Percentiles rank a stretch among this genome's conserved stretches.
Conservation (phyloP, 2,888 invertebrate species). For the Agonum fuliginosum region DNA sequence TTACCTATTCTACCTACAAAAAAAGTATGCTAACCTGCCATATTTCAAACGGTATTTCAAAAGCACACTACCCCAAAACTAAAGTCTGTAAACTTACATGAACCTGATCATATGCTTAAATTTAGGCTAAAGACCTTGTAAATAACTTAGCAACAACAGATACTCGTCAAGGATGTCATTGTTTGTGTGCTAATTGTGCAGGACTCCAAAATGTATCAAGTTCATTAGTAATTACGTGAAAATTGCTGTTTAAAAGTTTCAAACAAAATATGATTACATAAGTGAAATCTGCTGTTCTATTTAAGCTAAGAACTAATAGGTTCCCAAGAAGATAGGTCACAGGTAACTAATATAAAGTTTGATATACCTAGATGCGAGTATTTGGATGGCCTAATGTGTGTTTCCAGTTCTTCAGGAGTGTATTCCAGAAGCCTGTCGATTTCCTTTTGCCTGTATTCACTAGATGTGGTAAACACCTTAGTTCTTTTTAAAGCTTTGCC, state of each 20-base stretch:
- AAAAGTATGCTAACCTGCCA: neutral
- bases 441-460: conserved; percentile 65
- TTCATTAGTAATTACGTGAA: conserved; percentile 14
- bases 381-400: conserved; percentile 66
- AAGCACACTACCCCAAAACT: too few relatives aligned
- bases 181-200: conserved; percentile 31
- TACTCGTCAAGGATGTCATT: conserved; percentile 26
- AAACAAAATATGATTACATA: conserved; percentile 32
- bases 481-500: conserved; percentile 71
- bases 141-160: conserved; percentile 40
- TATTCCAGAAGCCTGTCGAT: conserved; percentile 66
- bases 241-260: conserved; percentile 1
- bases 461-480: conserved; percentile 70
- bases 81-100: neutral
- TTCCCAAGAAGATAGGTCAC: conserved; percentile 52
- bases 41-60: too few relatives aligned
- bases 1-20: too few relatives aligned
- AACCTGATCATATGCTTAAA: neutral
- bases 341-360: too few relatives aligned
- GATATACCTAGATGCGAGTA: conserved; percentile 64
- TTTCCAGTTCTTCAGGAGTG: conserved; percentile 69
- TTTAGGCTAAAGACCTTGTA: conserved; percentile 30
- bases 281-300: neutral
- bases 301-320: too few relatives aligned
- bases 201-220: conserved; percentile 10